Evolutionary conservation across 2,888 invertebrate genomes (phyloP).

Genomic region (Trachelus tabidus): DNA sequence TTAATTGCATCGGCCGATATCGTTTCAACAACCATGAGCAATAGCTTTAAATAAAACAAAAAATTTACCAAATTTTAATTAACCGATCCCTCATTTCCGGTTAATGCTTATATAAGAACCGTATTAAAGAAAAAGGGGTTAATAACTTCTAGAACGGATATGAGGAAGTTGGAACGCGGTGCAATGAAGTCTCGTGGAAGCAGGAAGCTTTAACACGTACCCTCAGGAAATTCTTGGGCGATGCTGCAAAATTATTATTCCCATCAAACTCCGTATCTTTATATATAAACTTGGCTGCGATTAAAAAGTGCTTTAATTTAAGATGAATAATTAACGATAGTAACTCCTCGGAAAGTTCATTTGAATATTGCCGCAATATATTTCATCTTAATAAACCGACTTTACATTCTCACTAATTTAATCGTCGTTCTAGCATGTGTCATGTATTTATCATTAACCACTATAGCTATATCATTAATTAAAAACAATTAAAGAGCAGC

Average conservation of each 20-base stretch:
- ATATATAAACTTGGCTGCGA: neutral
- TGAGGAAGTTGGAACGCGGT: neutral
- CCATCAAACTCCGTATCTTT: neutral
- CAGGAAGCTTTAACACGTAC: neutral
- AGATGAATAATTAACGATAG: neutral
- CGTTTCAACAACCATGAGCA: too few relatives aligned
- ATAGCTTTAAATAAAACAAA: too few relatives aligned
- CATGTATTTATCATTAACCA: neutral
- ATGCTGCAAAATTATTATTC: neutral
- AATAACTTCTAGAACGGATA: neutral
- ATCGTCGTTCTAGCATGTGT: neutral
- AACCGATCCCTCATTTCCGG: neutral
- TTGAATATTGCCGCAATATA: neutral
- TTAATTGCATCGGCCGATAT: too few relatives aligned
- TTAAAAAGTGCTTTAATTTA: neutral
- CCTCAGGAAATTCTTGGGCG: neutral
- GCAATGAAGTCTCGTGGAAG: neutral
- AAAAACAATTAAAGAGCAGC: neutral
- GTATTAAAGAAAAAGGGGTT: slow-evolving; percentile 5
- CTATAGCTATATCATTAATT: neutral
- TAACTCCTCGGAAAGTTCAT: neutral
- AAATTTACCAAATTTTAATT: too few relatives aligned
- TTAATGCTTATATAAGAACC: neutral
- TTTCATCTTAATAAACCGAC: neutral
- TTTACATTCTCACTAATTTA: neutral